Base-by-base conservation (phyloP, 2,888 invertebrate genomes). In the Lobophora halterata region DNA sequence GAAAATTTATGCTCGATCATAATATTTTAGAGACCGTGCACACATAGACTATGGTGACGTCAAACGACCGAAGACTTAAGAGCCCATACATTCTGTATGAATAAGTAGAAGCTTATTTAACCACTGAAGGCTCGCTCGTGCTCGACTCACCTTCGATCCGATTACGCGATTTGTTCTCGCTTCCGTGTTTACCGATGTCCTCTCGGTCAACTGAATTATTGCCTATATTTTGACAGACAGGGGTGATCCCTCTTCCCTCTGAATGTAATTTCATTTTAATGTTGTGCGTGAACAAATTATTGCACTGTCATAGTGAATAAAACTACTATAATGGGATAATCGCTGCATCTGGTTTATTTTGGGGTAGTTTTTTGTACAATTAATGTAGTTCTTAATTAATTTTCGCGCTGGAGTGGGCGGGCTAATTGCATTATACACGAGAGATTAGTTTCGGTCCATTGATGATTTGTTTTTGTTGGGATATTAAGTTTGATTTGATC, bases 251-350 rank as follows among this genome's bases (percentile, higher is more conserved):
- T 57, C 71, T 65, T 58, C 23, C 2, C 29, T 16, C n/a, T n/a
- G n/a, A n/a, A 58, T 71, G 75, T 79, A 79, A 81, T 79, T 80
- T 79, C 64, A 78, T 80, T 82, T 79, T 79, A 80, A 79, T 83
- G 73, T 81, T 71, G 78, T 77, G 72, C 77, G 79, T 82, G 80
- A 81, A 79, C 79, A 74, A 78, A 85, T 85, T 85, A 85, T 71
- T 79, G 83, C 82, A 69, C 58, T 79, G 79, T 85, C 82, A 82
- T 81, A 78, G 66, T 55, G 65, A 74, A 72, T 73, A 70, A 75
- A 77, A 80, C 76, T 74, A 64, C 67, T 56, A 75, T 74, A 76
- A 76, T 78, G 71, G 69, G 71, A 76, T 80, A 76, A 76, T 79
- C 71, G 71, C 65, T 74, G 67, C 80, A 81, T 80, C 79, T 79